Evolutionary conservation across 2,888 invertebrate species (phyloP), one percentile per base, ranked within the genome.

Genomic region (Tipula lateralis): DNA sequence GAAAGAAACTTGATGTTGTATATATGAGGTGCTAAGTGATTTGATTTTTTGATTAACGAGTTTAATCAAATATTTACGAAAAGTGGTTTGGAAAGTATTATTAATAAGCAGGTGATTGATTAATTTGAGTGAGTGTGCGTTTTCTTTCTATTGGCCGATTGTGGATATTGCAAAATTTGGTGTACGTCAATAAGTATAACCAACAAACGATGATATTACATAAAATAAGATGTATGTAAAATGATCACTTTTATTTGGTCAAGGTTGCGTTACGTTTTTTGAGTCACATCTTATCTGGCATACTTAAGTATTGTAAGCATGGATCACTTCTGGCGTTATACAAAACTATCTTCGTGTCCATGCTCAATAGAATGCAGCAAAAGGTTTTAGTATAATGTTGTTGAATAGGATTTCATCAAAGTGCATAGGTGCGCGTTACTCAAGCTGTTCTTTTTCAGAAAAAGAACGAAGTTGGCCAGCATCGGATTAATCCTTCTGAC

Each of bases 31-130:
- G 66, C 66, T 66, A 66, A 66, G 24, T 66, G 66, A 66, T 66
- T 24, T 66, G 24, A 66, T 66, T 66, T 66, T 66, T 66, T 66
- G 66, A 24, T 66, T 66, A 66, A 66, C 66, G 66, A 66, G 19
- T 66, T 66, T 24, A 66, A 66, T 24, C 66, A 66, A 66, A 66
- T 66, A 66, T 66, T 66, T 66, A 66, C 66, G 66, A 66, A 66
- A 66, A 66, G 66, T 66, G 66, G 66, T 66, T 66, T 66, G 66
- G 66, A 66, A 66, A 66, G 66, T 66, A 19, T 66, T 66, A 24
- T 24, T 66, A 66, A 24, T 66, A 66, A 24, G 66, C 66, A 66
- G 66, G 66, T 66, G 66, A 66, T 24, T 66, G 66, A 66, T 66
- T 66, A 66, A 66, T 66, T n/a, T n/a, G n/a, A n/a, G n/a, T n/a